Percentiles rank a stretch among this genome's conserved stretches.
These are phyloP conservation scores for Procavia capensis DNA, from an alignment of 2,113 vertebrate species.

Conservation along the genomic window DNA sequence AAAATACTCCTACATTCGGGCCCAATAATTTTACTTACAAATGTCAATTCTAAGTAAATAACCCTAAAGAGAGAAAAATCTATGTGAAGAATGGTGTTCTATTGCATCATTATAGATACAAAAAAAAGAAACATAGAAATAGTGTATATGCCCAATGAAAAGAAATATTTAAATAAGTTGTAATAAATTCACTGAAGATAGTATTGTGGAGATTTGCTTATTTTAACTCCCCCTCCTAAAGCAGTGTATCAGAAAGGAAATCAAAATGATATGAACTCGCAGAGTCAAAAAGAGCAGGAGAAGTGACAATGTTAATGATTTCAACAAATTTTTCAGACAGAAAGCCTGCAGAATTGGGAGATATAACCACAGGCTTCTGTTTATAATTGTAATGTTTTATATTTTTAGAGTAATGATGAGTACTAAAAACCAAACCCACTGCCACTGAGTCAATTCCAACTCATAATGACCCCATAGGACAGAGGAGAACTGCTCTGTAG, in stretches of 20 bases:
- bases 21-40: background rate
- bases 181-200: background rate
- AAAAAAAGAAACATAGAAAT: background rate
- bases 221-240: background rate
- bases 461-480: too few relatives aligned
- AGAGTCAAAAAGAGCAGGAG: background rate
- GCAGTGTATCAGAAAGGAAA: background rate
- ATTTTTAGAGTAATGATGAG: background rate
- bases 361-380: background rate
- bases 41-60: constrained; percentile 20
- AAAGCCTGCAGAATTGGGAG: background rate
- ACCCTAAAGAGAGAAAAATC: background rate
- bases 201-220: background rate
- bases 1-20: background rate
- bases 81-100: background rate
- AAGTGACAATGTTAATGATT: background rate
- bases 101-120: background rate
- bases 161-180: background rate
- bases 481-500: too few relatives aligned
- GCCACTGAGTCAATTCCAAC: too few relatives aligned
- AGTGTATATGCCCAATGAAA: background rate
- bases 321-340: background rate
- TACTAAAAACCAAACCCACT: too few relatives aligned
- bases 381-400: background rate
- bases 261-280: background rate